Evolutionary conservation across 2,113 vertebrate species (phyloP).

Genomic region (Bufo bufo): DNA sequence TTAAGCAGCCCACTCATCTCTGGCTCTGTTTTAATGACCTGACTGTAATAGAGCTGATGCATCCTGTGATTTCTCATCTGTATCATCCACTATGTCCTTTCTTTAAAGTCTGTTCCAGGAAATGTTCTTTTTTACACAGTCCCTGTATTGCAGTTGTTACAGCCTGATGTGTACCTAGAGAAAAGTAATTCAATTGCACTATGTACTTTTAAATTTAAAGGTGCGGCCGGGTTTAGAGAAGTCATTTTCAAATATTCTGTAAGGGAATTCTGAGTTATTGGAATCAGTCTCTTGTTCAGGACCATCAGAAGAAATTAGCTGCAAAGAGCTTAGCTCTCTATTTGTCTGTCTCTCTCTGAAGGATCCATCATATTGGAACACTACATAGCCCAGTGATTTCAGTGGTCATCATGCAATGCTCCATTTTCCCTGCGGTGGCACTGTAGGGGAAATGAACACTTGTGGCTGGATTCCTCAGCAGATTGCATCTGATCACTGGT

Average conservation of each 20-base stretch:
- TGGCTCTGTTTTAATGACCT: constrained; percentile 7
- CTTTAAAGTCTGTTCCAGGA: constrained; percentile 29
- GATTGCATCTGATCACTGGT: no score
- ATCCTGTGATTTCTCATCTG: constrained; percentile 31
- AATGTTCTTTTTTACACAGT: constrained; percentile 1
- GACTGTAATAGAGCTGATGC: background rate
- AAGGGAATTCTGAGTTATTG: background rate
- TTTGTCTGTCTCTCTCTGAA: no score
- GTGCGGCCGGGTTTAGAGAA: background rate
- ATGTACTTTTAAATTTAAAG: background rate
- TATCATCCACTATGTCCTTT: constrained; percentile 25
- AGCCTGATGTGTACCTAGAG: background rate
- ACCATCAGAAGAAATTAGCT: no score
- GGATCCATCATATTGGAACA: no score
- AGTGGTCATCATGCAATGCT: no score
- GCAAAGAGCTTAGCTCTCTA: no score
- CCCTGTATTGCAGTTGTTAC: background rate
- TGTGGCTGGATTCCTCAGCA: no score
- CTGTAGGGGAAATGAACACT: no score
- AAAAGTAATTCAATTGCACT: background rate
- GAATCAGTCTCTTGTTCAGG: no score
- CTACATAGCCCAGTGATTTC: no score
- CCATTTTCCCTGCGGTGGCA: no score
- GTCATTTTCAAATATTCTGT: background rate
- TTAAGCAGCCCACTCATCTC: constrained; percentile 27